Base-by-base conservation (phyloP, 2,113 vertebrate species). In the Callorhinus ursinus region DNA sequence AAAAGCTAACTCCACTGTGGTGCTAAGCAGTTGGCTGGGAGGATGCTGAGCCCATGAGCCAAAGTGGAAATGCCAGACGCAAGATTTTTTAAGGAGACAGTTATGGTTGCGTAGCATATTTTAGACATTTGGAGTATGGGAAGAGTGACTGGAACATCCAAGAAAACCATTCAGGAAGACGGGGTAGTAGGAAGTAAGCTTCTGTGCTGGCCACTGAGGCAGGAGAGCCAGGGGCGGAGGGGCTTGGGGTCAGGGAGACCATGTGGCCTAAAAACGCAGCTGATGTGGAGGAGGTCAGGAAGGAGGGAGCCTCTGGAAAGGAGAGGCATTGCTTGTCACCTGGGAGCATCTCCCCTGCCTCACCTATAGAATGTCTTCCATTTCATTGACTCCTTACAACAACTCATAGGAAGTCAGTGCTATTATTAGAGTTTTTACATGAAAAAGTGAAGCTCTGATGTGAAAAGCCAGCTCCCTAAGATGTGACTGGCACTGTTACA, bases 331-430 rank as follows among this genome's bases (percentile, higher is more conserved):
- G 1, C 31, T 2, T 0, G 16, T 24, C 6, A 46, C 8, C 11
- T 3, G 4, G 0, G n/a, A 80, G 39, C 13, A 6, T 4, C 21
- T 49, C 74, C 21, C 16, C 22, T 28, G 21, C 8, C 4, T 31
- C 9, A 3, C 15, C 4, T 1, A 19, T 22, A 22, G 0, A 7
- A 7, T 4, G 7, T 0, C n/a, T 8, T 63, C 19, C 1, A 0
- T 4, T 14, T 9, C 5, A 7, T 3, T 26, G 28, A 42, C 2
- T 15, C 31, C 26, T 16, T 22, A 46, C 26, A 93, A 63, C 31
- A n/a, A 3, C 3, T 79, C 31, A 11, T 2, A 6, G 1, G 1
- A 31, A 59, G 12, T 16, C 11, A 10, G 11, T 4, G 15, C 4
- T 12, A 7, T 36, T 16, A 36, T 15, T 51, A 33, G 26, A 14